Conservation (phyloP, 2,113 vertebrate genomes). For the Odocoileus virginianus region DNA sequence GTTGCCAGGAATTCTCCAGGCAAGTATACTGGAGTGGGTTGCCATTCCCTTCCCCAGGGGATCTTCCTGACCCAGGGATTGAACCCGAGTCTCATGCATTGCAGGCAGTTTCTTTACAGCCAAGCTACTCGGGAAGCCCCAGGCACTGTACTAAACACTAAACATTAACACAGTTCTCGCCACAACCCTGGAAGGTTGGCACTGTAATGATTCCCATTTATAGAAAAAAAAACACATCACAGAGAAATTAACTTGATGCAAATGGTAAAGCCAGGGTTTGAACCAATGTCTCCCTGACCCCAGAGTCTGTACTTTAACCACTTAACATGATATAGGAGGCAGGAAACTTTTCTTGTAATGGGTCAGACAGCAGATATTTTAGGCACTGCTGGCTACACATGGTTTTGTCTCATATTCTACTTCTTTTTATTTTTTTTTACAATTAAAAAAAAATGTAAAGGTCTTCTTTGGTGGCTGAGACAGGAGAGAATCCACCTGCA, state of each 20-base stretch:
- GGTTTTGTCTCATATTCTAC: neutral
- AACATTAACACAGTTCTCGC: slow-evolving; percentile 8
- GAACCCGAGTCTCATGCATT: accelerated
- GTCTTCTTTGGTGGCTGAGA: neutral
- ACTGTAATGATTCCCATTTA: slow-evolving; percentile 16
- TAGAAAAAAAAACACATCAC: neutral
- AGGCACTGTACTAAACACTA: neutral
- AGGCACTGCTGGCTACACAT: neutral
- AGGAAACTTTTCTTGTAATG: neutral
- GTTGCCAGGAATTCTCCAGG: neutral
- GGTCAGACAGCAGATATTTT: neutral
- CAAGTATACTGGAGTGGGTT: neutral
- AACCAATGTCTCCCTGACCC: neutral
- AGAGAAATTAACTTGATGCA: slow-evolving; percentile 17
- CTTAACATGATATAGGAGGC: neutral
- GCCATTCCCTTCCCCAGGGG: neutral
- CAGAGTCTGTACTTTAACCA: neutral
- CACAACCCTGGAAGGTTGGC: neutral
- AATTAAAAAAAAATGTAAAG: neutral
- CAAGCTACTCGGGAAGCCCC: neutral
- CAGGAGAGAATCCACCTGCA: neutral
- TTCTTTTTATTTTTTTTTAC: neutral
- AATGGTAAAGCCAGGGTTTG: neutral
- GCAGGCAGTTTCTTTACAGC: neutral
- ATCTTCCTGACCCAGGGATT: neutral